A percentile compares a stretch with the other conserved stretches of the same genome.
phyloP scores from a whole-genome alignment of 2,797 vertebrate species.

The Cynopterus sphinx region DNA sequence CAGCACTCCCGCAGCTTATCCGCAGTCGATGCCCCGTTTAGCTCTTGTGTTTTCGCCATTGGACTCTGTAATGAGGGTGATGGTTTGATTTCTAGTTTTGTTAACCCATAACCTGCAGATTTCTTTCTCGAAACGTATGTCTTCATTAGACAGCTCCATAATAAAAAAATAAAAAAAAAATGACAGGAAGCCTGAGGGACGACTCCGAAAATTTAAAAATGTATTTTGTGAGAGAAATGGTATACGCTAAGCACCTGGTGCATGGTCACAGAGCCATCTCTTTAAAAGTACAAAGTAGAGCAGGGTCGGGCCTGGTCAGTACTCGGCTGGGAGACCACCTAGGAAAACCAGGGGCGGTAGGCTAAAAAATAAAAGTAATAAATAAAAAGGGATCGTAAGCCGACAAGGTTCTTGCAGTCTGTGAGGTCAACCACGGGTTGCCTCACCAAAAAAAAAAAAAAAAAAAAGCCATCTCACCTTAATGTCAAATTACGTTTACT shows the following conservation, averaged over 20 bases:
- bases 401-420: no score
- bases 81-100: slow-evolving; percentile 7
- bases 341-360: no score
- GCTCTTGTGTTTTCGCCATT: not conserved
- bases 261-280: not conserved
- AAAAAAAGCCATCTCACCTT: not conserved
- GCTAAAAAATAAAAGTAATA: no score
- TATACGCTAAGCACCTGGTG: not conserved
- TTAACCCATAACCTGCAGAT: not conserved
- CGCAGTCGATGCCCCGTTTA: not conserved
- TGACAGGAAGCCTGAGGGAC: not conserved
- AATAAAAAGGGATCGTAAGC: no score
- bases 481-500: not conserved
- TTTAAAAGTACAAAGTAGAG: not conserved
- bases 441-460: no score
- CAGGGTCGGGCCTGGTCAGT: no score
- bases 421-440: no score
- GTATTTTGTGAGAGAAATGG: not conserved
- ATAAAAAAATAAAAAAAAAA: not conserved
- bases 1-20: not conserved
- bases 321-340: no score
- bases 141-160: not conserved
- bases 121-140: not conserved
- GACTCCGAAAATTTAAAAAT: not conserved
- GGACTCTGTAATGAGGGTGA: not conserved